phyloP scores from a whole-genome alignment of 2,888 invertebrate genomes.

The Dasypolia templi region DNA sequence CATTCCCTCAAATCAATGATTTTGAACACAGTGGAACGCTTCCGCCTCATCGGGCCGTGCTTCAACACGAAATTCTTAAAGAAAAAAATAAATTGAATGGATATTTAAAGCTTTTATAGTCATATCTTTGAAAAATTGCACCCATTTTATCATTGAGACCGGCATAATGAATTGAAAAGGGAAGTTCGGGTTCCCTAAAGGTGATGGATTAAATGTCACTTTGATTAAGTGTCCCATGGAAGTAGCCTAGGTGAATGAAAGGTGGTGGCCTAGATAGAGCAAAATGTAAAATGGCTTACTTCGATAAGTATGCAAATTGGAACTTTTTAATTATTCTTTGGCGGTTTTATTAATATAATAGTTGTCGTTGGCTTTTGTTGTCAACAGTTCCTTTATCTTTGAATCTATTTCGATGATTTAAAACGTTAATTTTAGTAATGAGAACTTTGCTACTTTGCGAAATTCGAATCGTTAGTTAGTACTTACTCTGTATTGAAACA shows the following conservation, averaged over 20 bases:
- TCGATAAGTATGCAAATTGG: slow-evolving; percentile 67
- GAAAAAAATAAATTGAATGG: slow-evolving; percentile 62
- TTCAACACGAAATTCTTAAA: slow-evolving; percentile 36
- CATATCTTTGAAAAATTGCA: slow-evolving; percentile 79
- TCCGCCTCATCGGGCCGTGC: slow-evolving; percentile 52
- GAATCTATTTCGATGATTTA: neutral
- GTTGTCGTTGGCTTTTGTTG: neutral
- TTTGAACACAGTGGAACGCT: slow-evolving; percentile 47
- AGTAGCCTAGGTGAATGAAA: slow-evolving; percentile 61
- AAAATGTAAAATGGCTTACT: slow-evolving; percentile 49
- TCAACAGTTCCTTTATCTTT: slow-evolving; percentile 1
- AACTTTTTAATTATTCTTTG: slow-evolving; percentile 43
- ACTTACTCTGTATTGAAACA: neutral
- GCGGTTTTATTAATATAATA: slow-evolving; percentile 33
- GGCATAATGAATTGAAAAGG: slow-evolving; percentile 78
- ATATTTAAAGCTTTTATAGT: slow-evolving; percentile 69
- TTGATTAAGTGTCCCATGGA: slow-evolving; percentile 69
- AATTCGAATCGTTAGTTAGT: neutral
- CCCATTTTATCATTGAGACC: slow-evolving; percentile 73
- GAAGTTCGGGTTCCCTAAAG: slow-evolving; percentile 67
- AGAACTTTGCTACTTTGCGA: neutral
- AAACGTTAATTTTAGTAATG: slow-evolving; percentile 1
- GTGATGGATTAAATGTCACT: slow-evolving; percentile 79
- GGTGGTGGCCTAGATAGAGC: slow-evolving; percentile 41
- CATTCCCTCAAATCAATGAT: slow-evolving; percentile 58